These are phyloP conservation scores for Heteronetta atricapilla DNA, from an alignment of 2,113 vertebrate genomes.

Conservation along the genomic window DNA sequence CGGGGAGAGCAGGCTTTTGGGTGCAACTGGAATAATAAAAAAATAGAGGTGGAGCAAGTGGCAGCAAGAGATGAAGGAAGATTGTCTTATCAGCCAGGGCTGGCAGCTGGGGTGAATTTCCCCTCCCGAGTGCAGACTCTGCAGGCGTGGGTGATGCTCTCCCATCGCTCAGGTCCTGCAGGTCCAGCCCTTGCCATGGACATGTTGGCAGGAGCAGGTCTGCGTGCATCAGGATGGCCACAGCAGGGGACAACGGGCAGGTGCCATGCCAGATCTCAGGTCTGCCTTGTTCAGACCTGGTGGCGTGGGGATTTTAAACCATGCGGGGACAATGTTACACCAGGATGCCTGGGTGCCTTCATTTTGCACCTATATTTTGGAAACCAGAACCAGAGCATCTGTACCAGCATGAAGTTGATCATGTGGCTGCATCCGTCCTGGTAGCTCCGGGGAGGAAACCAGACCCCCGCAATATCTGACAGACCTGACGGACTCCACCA, in stretches of 20 bases:
- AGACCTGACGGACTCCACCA: not conserved
- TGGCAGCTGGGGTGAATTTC: not conserved
- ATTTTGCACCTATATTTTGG: not conserved
- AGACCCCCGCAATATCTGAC: not conserved
- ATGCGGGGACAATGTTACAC: rapidly evolving
- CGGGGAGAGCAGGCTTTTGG: not conserved
- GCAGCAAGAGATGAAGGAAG: constrained; percentile 8
- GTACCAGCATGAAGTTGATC: not conserved
- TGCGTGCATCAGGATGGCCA: not conserved
- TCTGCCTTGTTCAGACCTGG: not conserved
- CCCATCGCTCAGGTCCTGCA: not conserved
- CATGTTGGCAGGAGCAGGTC: not conserved
- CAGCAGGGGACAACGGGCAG: not conserved
- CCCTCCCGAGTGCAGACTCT: not conserved
- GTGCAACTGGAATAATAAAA: not conserved
- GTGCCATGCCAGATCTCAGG: not conserved
- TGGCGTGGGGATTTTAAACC: not conserved
- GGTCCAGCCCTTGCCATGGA: rapidly evolving
- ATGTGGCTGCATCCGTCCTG: not conserved
- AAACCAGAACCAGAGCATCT: not conserved
- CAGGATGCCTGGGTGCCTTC: not conserved
- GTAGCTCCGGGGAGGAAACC: not conserved
- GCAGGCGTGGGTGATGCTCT: not conserved
- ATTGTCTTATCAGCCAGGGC: constrained; percentile 24
- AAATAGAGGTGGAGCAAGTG: not conserved